Base-by-base conservation (phyloP, 2,113 vertebrate genomes). In the Grammatotria lemairii region DNA sequence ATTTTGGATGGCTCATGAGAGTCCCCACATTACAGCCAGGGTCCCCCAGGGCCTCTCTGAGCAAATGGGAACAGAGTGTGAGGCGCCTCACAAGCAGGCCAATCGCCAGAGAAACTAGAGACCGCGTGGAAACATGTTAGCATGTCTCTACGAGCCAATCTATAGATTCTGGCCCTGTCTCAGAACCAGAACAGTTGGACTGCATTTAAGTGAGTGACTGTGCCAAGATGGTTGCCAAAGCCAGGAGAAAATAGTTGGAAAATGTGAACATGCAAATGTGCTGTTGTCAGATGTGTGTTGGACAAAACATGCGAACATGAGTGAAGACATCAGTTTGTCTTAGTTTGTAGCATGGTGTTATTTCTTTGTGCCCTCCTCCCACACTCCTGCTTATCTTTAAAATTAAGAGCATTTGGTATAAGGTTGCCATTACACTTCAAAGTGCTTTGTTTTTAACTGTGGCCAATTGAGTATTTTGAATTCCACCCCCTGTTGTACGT, bases 41-140 rank as follows among this genome's bases (percentile, higher is more conserved):
- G 85, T 90, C 82, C 84, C 84, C 87, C 78, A 3, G 79, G 83
- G 73, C 86, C 83, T 92, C 91, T 87, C 60, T 88, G 80, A 89
- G 53, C 85, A 90, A 85, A 85, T 87, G 92, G 85, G 90, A 94
- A 91, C 84, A 82, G 75, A 89, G 89, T 84, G 47, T 49, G 51
- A 91, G 81, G 35, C 11, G 65, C 63, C 84, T 6, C 9, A 81
- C 47, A 31, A 82, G 84, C 51, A 53, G 47, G 40, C 65, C 21
- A 33, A 68, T 84, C 45, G 53, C 87, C 85, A 75, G 73, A 90
- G 87, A 91, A 93, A 91, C 90, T 57, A 19, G 79, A 91, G 84
- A 57, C 35, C 26, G 58, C 8, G 6, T 80, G 81, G 60, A 89
- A 92, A 88, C 89, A 92, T 81, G 80, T 87, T 87, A 78, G 60